Evolutionary conservation across 2,888 invertebrate species (phyloP).

Genomic region (Anthrax anthrax): DNA sequence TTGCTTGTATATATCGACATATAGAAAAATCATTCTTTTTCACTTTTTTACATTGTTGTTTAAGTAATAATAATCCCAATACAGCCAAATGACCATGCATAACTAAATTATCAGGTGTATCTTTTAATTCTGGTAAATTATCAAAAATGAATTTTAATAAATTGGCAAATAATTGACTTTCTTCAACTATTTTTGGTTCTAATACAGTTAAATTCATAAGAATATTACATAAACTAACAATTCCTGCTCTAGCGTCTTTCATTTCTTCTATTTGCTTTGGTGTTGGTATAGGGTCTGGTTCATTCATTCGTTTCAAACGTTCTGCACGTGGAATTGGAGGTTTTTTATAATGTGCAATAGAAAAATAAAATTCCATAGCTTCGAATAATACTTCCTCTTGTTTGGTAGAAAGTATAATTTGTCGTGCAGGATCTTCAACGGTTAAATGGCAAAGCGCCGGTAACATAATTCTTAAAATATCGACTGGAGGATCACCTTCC

Average conservation of each 20-base stretch:
- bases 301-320: constrained; percentile 55
- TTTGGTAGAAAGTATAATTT: constrained; percentile 59
- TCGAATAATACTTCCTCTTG: constrained; percentile 71
- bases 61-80: constrained; percentile 64
- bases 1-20: constrained; percentile 76
- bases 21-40: constrained; percentile 82
- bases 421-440: constrained; percentile 76
- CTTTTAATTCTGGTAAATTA: constrained; percentile 70
- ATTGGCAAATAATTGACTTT: constrained; percentile 59
- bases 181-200: constrained; percentile 70
- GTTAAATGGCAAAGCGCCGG: constrained; percentile 84
- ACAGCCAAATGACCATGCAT: constrained; percentile 75
- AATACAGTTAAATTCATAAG: constrained; percentile 85
- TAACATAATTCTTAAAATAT: constrained; percentile 66
- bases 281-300: constrained; percentile 61
- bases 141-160: constrained; percentile 75
- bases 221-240: constrained; percentile 80
- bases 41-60: constrained; percentile 67
- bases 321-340: constrained; percentile 70
- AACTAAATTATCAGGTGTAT: constrained; percentile 68
- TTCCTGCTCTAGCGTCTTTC: constrained; percentile 69
- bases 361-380: constrained; percentile 70
- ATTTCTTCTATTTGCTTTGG: constrained; percentile 63
- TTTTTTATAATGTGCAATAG: constrained; percentile 70
- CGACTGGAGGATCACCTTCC: constrained; percentile 40